phyloP scores from a whole-genome alignment of 2,888 invertebrate species.

The Dysmachus trigonus region DNA sequence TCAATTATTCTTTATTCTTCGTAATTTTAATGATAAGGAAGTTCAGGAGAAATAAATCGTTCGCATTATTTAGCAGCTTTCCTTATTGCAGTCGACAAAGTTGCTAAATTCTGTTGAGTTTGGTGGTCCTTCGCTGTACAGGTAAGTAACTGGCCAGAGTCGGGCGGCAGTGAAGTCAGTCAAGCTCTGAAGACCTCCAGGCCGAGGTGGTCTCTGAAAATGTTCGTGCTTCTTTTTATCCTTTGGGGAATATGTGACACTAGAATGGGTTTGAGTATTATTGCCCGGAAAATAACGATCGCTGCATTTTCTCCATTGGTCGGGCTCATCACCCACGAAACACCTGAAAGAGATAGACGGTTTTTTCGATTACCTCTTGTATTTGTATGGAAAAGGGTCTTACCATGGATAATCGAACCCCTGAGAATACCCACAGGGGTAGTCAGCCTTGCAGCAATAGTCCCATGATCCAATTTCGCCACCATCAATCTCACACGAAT shows the following conservation, averaged over 20 bases:
- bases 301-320: slow-evolving; percentile 89
- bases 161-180: slow-evolving; percentile 65
- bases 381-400: slow-evolving; percentile 49
- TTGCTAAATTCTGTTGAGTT: slow-evolving; percentile 70
- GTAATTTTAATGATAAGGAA: not conserved
- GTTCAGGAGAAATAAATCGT: not conserved
- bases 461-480: slow-evolving; percentile 79
- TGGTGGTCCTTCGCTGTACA: slow-evolving; percentile 82
- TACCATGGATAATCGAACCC: slow-evolving; percentile 86
- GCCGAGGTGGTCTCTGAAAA: slow-evolving; percentile 62
- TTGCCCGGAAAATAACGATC: slow-evolving; percentile 77
- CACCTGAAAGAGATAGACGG: slow-evolving; percentile 69
- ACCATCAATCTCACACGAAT: slow-evolving; percentile 84
- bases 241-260: slow-evolving; percentile 46
- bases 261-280: slow-evolving; percentile 53
- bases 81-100: slow-evolving; percentile 65
- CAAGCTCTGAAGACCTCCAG: slow-evolving; percentile 61
- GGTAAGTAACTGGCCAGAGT: slow-evolving; percentile 82
- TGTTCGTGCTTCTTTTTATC: slow-evolving; percentile 54
- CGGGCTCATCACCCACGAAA: slow-evolving; percentile 79
- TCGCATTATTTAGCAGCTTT: slow-evolving; percentile 56
- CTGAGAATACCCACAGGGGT: slow-evolving; percentile 84
- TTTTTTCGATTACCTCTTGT: not conserved
- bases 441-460: slow-evolving; percentile 84
- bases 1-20: not conserved